phyloP scores from a whole-genome alignment of 2,113 vertebrate genomes.

The Chloropsis hardwickii region DNA sequence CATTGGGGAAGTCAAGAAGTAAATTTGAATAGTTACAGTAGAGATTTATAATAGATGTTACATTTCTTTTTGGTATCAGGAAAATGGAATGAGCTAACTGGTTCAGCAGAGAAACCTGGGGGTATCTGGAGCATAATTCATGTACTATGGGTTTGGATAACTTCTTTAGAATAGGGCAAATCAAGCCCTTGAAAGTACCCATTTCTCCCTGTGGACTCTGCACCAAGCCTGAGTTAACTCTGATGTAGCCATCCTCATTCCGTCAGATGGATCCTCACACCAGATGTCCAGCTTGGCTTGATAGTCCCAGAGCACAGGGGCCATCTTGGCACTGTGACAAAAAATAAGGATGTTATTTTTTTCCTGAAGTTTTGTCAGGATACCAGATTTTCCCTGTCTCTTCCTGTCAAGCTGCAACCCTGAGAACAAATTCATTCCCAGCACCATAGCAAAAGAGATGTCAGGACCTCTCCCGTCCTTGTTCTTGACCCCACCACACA shows the following conservation, averaged over 20 bases:
- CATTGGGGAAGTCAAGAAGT: neutral
- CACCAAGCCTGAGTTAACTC: neutral
- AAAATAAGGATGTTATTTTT: slow-evolving; percentile 45
- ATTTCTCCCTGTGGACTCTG: neutral
- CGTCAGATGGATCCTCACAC: neutral
- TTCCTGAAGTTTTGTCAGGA: slow-evolving; percentile 52
- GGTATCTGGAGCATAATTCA: neutral
- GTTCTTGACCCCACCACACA: neutral
- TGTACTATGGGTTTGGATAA: neutral
- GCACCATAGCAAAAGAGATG: neutral
- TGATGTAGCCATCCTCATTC: neutral
- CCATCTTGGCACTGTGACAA: slow-evolving; percentile 7
- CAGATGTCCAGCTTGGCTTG: slow-evolving; percentile 27
- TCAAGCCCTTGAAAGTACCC: neutral
- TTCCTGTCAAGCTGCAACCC: slow-evolving; percentile 55
- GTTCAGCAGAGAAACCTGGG: neutral
- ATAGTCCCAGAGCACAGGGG: slow-evolving; percentile 22
- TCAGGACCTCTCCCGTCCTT: neutral
- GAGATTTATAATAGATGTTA: neutral
- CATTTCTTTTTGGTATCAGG: neutral
- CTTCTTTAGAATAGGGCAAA: neutral
- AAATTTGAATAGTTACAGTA: neutral
- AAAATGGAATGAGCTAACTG: neutral
- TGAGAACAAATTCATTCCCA: slow-evolving; percentile 64
- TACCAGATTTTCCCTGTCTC: slow-evolving; percentile 54